A percentile compares a stretch with the other conserved stretches of the same genome.
Conservation (phyloP, 2,797 vertebrate species). For the Discoglossus pictus region DNA sequence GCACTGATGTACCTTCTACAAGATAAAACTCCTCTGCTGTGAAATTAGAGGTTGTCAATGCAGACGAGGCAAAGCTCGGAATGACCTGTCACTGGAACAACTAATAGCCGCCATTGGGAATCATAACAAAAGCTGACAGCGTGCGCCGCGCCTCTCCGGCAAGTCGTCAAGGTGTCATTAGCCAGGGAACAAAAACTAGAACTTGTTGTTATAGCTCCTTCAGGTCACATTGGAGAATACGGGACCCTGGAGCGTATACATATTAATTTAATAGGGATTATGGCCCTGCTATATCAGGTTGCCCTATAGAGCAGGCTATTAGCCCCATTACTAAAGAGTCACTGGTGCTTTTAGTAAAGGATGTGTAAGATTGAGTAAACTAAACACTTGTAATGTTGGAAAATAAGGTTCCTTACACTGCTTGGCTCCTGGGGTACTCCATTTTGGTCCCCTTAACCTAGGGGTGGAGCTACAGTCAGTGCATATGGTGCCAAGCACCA, state of each 20-base stretch:
- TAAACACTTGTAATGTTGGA: no score
- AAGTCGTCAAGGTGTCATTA: constrained; percentile 28
- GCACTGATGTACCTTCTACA: constrained; percentile 28
- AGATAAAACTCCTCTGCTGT: constrained; percentile 9
- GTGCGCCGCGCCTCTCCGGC: neutral
- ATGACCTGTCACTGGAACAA: neutral
- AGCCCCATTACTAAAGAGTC: no score
- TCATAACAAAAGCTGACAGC: constrained; percentile 29
- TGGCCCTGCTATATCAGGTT: no score
- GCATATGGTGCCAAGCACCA: no score
- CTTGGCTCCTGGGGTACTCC: no score
- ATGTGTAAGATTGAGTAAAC: no score
- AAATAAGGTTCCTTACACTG: no score
- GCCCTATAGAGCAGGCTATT: no score
- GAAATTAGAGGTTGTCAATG: constrained; percentile 28
- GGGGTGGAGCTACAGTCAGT: no score
- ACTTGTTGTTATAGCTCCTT: constrained; percentile 4
- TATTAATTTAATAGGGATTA: neutral
- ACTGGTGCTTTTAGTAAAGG: no score
- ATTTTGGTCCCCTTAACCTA: no score
- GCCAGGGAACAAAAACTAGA: constrained; percentile 3
- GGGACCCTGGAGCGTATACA: neutral
- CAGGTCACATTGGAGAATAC: constrained; percentile 39
- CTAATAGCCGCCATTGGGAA: neutral
- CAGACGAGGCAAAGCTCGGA: constrained; percentile 25